A percentile compares a stretch with the other conserved stretches of the same genome.
These are phyloP conservation scores for Vulpes vulpes DNA, from an alignment of 2,113 vertebrate species.

Conservation along the genomic window DNA sequence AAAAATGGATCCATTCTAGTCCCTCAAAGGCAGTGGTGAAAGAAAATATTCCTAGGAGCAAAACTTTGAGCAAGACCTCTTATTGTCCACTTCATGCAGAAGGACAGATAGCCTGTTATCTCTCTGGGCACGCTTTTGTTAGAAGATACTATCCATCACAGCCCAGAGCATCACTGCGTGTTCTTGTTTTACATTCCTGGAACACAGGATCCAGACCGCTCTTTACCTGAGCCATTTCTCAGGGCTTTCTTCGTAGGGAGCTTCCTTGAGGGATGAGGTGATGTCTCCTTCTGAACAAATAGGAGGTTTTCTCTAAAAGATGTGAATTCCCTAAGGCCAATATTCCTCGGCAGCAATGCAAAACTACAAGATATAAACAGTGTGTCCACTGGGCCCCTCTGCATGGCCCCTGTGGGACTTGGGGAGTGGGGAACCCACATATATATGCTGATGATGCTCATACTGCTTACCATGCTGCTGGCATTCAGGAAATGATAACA, in stretches of 20 bases:
- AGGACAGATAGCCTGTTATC: conserved; percentile 18
- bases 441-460: background rate
- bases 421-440: background rate
- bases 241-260: background rate
- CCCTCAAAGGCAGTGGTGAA: background rate
- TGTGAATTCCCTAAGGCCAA: background rate
- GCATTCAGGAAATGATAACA: background rate
- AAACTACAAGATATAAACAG: background rate
- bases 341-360: background rate
- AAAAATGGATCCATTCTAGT: background rate
- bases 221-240: conserved; percentile 13
- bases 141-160: background rate
- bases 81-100: background rate
- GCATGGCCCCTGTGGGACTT: background rate
- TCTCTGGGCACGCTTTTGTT: background rate
- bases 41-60: background rate
- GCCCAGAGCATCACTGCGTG: background rate
- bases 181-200: conserved; percentile 19
- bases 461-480: background rate
- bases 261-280: conserved; percentile 8
- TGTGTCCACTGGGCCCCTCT: background rate
- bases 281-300: conserved; percentile 50
- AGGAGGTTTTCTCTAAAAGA: conserved; percentile 24
- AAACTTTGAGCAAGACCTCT: conserved; percentile 13
- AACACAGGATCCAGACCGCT: background rate